Percentiles rank a stretch among this genome's conserved stretches.
Evolutionary conservation across 1,140 invertebrate species (phyloP).

Genomic region (Pseudobourletiella spinata): DNA sequence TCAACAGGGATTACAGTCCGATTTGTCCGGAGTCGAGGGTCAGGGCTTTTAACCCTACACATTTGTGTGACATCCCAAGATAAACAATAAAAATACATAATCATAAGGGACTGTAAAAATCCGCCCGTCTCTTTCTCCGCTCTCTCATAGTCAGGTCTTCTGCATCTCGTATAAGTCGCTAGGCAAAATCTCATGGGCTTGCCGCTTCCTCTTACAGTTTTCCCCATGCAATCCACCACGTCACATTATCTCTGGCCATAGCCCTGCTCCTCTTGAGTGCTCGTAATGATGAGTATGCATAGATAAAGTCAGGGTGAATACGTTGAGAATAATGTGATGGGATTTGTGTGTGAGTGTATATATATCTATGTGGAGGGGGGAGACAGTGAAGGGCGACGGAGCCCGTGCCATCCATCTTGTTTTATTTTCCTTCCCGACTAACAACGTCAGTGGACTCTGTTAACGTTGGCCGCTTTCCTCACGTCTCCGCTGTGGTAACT

Average conservation of each 20-base stretch:
- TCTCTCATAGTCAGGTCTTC: too few species aligned
- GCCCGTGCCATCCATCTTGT: neutral
- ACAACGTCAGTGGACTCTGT: neutral
- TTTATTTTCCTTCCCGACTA: constrained; percentile 1
- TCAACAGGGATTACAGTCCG: constrained; percentile 9
- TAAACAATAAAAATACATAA: neutral
- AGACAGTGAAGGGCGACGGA: constrained; percentile 6
- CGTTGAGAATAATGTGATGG: constrained; percentile 1
- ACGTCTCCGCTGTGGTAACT: neutral
- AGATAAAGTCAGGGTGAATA: constrained; percentile 28
- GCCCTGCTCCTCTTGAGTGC: neutral
- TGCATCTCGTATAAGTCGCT: too few species aligned
- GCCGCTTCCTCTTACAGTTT: neutral
- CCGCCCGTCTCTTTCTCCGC: neutral
- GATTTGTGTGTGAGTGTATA: neutral
- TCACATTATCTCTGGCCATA: neutral
- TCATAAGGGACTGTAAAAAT: neutral
- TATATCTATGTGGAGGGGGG: neutral
- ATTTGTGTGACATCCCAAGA: neutral
- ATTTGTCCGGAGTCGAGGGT: constrained; percentile 22
- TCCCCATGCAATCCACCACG: neutral
- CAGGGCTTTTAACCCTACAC: constrained; percentile 26
- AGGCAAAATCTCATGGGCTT: neutral
- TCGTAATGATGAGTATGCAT: constrained; percentile 35
- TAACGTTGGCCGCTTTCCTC: neutral